phyloP scores from a whole-genome alignment of 2,113 vertebrate species.

The Ardeotis arabs region DNA sequence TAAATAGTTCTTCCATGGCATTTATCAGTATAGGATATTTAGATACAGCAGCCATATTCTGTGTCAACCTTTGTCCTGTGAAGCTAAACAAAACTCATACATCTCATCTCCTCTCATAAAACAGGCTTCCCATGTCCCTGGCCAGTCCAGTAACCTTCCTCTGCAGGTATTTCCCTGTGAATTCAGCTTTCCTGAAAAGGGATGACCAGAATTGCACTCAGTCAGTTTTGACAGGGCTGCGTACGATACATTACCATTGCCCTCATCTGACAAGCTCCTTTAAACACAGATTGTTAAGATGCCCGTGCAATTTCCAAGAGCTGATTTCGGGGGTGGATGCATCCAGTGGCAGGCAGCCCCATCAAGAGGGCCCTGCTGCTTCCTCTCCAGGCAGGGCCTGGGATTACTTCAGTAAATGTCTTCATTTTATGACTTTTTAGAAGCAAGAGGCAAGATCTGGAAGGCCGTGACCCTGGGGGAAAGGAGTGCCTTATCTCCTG shows the following conservation, averaged over 20 bases:
- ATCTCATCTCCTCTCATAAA: neutral
- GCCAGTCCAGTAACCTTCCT: neutral
- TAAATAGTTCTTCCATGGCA: neutral
- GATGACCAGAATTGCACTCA: neutral
- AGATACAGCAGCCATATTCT: neutral
- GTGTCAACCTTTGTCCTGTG: neutral
- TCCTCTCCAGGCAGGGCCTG: neutral
- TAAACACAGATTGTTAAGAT: neutral
- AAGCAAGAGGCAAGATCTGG: neutral
- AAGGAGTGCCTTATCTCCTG: slow-evolving; percentile 40
- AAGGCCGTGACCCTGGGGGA: slow-evolving; percentile 31
- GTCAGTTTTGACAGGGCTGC: neutral
- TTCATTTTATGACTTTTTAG: slow-evolving; percentile 36
- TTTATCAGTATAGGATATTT: neutral
- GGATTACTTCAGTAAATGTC: neutral
- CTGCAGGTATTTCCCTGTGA: neutral
- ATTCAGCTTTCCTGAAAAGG: neutral
- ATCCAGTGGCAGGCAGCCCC: neutral
- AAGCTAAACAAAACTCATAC: neutral
- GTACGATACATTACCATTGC: rapidly evolving
- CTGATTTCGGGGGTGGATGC: neutral
- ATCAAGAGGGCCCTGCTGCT: neutral
- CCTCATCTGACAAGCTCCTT: neutral
- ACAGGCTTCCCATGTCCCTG: neutral
- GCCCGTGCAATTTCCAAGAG: neutral